phyloP scores from a whole-genome alignment of 2,797 vertebrate species.

The Emydoidea blandingii region DNA sequence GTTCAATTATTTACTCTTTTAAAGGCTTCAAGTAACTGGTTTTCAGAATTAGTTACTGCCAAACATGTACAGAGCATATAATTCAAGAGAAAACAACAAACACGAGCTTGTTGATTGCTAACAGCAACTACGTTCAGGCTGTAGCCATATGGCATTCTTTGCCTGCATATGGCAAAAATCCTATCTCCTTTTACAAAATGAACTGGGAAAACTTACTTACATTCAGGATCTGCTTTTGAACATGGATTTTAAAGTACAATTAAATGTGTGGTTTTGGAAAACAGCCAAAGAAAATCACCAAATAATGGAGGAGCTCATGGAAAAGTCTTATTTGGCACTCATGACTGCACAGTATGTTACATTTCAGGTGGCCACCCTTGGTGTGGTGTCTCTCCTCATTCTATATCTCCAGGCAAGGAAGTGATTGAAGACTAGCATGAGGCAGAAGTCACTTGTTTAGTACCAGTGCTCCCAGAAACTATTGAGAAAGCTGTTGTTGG shows the following conservation, averaged over 20 bases:
- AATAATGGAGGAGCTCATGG: neutral
- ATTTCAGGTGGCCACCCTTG: neutral
- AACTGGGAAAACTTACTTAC: neutral
- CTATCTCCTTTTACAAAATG: neutral
- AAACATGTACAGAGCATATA: neutral
- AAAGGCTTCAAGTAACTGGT: neutral
- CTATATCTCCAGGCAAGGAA: neutral
- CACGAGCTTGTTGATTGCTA: neutral
- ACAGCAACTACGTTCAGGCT: neutral
- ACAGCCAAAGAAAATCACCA: neutral
- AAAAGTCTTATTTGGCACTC: neutral
- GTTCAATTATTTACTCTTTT: neutral
- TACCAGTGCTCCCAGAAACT: neutral
- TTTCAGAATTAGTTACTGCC: neutral
- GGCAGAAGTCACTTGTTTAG: neutral
- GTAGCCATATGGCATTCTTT: neutral
- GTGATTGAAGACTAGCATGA: neutral
- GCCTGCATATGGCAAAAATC: neutral
- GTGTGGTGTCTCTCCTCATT: neutral
- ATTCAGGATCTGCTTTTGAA: neutral
- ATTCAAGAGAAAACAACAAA: neutral
- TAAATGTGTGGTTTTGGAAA: neutral
- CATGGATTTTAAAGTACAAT: neutral
- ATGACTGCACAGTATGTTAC: neutral
- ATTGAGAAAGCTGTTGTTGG: neutral